Conservation (phyloP, 1,140 invertebrate genomes). For the Bathynomus jamesi region DNA sequence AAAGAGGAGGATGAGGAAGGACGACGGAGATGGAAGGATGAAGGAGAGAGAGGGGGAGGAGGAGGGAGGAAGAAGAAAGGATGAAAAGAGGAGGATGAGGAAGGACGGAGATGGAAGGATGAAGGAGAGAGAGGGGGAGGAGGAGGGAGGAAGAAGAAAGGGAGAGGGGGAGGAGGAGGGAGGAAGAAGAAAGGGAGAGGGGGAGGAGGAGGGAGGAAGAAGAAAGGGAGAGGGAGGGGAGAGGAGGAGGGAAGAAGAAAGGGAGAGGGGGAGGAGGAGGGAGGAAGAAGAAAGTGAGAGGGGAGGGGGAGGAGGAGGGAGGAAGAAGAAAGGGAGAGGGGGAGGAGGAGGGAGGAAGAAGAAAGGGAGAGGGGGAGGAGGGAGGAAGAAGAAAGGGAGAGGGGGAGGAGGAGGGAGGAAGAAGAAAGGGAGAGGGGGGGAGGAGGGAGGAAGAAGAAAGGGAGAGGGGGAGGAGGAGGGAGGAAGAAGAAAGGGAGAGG, state of each 20-base stretch:
- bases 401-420: too few species aligned
- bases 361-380: too few species aligned
- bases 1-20: neutral
- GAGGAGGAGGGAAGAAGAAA: neutral
- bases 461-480: too few species aligned
- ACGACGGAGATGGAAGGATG: neutral
- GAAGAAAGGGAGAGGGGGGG: too few species aligned
- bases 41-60: too few species aligned
- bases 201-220: neutral
- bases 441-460: too few species aligned
- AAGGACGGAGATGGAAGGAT: neutral
- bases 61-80: neutral
- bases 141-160: neutral
- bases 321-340: too few species aligned
- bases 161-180: neutral
- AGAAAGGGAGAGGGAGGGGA: neutral
- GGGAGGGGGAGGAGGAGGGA: too few species aligned
- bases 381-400: too few species aligned
- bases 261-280: neutral
- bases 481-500: neutral
- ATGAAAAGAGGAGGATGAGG: neutral
- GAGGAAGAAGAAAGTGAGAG: neutral
- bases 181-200: neutral
- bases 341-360: too few species aligned
- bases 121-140: neutral